Evolutionary conservation across 2,888 invertebrate species (phyloP), one percentile per base, ranked within the genome.

Genomic region (Homarus gammarus): DNA sequence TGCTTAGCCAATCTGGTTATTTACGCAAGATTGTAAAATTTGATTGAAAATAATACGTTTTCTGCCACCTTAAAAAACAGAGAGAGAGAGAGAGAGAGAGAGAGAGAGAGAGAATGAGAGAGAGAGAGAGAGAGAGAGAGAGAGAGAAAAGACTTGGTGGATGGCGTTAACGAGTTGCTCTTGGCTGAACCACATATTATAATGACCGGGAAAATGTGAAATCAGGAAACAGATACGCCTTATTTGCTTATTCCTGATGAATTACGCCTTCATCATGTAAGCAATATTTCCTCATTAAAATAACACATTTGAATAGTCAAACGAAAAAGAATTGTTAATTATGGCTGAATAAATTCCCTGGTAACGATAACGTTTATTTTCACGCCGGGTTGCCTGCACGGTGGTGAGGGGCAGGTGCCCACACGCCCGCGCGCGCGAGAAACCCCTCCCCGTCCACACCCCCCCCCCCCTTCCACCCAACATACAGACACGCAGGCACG

Each of bases 281-380:
- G 85, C 85, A 77, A 51, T 78, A 78, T 72, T 78, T 70, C 86
- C 86, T 86, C 87, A 87, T 87, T 87, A 87, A 87, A 87, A 87
- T 87, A 87, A 87, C 87, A 87, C 87, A 87, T 87, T 78, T 87
- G 87, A 87, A 87, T 87, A 87, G 87, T 87, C 81, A 87, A 87
- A 87, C 87, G 87, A 81, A 87, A 87, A 87, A 87, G 87, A 87
- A 87, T 87, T 87, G 87, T 87, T 87, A 87, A 81, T 87, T 81
- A 81, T 81, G 81, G 75, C 70, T 81, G 87, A 87, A 87, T 87
- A 81, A 87, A 87, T 87, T 72, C 87, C 33, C 81, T 72, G 87
- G 73, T 79, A 87, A 81, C 72, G 72, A 81, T 44, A 77, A 77
- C 70, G 27, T 27, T 56, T 27, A 64, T 64, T 64, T 64, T 64